Percentiles rank a stretch among this genome's conserved stretches.
These are phyloP conservation scores for Morpho helenor DNA, from an alignment of 2,888 invertebrate genomes.

Conservation along the genomic window DNA sequence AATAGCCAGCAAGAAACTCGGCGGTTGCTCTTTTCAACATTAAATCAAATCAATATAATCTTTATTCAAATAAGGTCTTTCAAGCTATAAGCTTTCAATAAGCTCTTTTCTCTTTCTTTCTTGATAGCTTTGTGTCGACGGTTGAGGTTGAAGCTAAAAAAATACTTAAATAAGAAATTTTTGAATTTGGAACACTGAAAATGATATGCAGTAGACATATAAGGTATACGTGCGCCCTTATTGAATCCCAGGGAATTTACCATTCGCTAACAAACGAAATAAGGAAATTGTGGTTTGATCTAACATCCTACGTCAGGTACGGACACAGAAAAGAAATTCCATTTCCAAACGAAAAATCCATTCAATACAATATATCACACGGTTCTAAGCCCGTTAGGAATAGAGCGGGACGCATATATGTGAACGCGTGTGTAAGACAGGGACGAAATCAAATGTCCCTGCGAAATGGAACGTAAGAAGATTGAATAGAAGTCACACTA, in stretches of 20 bases:
- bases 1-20: too few relatives aligned
- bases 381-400: slow-evolving; percentile 75
- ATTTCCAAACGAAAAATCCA: slow-evolving; percentile 76
- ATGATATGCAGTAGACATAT: slow-evolving; percentile 1
- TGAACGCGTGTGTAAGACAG: slow-evolving; percentile 35
- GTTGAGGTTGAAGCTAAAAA: too few relatives aligned
- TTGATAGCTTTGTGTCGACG: too few relatives aligned
- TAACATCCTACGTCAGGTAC: slow-evolving; percentile 67
- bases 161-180: too few relatives aligned
- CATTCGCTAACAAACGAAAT: slow-evolving; percentile 40
- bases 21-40: too few relatives aligned
- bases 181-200: background rate
- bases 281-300: slow-evolving; percentile 72
- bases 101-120: too few relatives aligned
- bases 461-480: slow-evolving; percentile 78
- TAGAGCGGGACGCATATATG: slow-evolving; percentile 49
- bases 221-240: slow-evolving; percentile 17
- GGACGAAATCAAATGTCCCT: slow-evolving; percentile 70
- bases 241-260: slow-evolving; percentile 30
- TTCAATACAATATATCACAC: slow-evolving; percentile 79
- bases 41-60: too few relatives aligned
- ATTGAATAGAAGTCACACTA: slow-evolving; percentile 78
- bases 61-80: too few relatives aligned
- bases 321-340: slow-evolving; percentile 63
- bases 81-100: too few relatives aligned